These are phyloP conservation scores for Gracilinanus agilis DNA, from an alignment of 2,113 vertebrate genomes.

Conservation along the genomic window DNA sequence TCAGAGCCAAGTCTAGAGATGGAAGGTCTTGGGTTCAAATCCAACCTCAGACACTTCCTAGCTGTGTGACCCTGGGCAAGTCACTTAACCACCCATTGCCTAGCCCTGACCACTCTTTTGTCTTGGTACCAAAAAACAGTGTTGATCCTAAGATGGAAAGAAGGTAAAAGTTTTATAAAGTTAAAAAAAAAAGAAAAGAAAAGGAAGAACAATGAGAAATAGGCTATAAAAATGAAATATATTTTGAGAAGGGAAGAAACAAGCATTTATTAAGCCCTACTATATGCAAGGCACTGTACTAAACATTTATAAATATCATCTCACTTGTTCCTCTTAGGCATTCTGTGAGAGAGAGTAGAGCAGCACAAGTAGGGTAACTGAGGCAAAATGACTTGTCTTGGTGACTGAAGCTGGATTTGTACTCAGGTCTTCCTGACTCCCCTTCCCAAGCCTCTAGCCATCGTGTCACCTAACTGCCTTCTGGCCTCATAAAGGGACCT, in stretches of 20 bases:
- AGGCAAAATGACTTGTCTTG: background rate
- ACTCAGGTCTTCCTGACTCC: background rate
- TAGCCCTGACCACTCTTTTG: no score
- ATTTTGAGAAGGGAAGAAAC: background rate
- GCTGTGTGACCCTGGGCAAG: no score
- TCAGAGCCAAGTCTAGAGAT: no score
- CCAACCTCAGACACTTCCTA: no score
- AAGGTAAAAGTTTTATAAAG: no score
- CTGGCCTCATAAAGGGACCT: background rate
- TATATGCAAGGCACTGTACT: background rate
- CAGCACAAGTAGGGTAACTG: background rate
- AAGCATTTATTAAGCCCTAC: background rate
- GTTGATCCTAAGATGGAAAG: no score
- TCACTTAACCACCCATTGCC: no score
- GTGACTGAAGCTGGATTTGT: background rate
- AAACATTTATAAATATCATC: background rate
- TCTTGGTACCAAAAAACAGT: no score
- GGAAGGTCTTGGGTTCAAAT: no score
- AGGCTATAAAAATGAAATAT: no score
- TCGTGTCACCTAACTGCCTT: background rate
- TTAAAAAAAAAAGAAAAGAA: no score
- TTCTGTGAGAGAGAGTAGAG: background rate
- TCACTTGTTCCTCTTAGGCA: background rate
- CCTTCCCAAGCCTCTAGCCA: background rate
- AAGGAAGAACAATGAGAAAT: no score